phyloP scores from a whole-genome alignment of 2,113 vertebrate species.

The Coptodon bakossiorum region DNA sequence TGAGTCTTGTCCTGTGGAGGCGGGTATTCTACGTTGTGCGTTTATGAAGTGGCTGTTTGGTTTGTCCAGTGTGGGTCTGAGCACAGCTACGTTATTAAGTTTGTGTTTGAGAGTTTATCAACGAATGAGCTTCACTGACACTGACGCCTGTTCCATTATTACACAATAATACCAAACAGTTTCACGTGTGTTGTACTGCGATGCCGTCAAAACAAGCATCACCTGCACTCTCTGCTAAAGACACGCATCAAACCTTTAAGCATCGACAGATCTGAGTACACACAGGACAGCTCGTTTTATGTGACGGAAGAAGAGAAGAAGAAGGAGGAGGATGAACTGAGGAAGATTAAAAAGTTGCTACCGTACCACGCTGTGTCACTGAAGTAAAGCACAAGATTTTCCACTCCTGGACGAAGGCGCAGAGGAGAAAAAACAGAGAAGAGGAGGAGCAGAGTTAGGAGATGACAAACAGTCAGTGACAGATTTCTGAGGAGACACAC shows the following conservation, averaged over 20 bases:
- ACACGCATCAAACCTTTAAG: not conserved
- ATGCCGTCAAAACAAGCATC: not conserved
- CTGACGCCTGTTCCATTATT: not conserved
- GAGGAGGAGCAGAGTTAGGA: not conserved
- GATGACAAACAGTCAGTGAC: not conserved
- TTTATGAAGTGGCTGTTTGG: not conserved
- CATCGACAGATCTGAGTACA: not conserved
- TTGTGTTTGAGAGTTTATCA: not conserved
- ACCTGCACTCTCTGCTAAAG: not conserved
- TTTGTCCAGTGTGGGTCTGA: not conserved
- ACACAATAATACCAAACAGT: not conserved
- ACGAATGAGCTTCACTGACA: not conserved
- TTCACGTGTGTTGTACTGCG: not conserved
- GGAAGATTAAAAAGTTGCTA: constrained; percentile 1
- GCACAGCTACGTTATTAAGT: not conserved
- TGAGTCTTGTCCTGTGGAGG: not conserved
- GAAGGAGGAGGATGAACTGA: not conserved
- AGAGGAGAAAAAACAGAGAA: not conserved
- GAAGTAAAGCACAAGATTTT: constrained; percentile 63
- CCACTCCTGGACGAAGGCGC: constrained; percentile 51
- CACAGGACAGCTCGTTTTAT: not conserved
- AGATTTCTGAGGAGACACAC: not conserved
- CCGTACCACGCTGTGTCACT: constrained; percentile 60
- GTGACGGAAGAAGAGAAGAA: not conserved
- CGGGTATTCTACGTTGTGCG: not conserved